Evolutionary conservation across 2,888 invertebrate genomes (phyloP).

Genomic region (Protophormia terraenovae): DNA sequence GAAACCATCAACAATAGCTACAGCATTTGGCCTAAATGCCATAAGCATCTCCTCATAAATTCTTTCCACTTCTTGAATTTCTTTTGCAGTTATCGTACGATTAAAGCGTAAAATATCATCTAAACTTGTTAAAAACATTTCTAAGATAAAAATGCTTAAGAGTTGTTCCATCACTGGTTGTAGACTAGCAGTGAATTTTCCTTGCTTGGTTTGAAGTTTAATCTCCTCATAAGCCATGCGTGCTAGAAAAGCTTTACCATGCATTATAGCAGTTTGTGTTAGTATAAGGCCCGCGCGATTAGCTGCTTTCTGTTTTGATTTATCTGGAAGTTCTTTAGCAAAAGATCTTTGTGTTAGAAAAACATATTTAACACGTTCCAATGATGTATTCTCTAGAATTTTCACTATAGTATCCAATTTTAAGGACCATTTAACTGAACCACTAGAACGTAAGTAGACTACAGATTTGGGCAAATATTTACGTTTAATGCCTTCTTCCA

Average conservation of each 20-base stretch:
- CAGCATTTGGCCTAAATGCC: conserved; percentile 91
- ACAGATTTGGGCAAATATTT: conserved; percentile 86
- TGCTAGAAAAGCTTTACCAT: conserved; percentile 74
- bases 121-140: conserved; percentile 73
- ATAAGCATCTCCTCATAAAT: conserved; percentile 87
- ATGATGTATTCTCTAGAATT: conserved; percentile 81
- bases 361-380: conserved; percentile 85
- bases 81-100: conserved; percentile 66
- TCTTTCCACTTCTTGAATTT: conserved; percentile 83
- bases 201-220: conserved; percentile 32
- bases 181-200: conserved; percentile 9
- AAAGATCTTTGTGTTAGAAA: conserved; percentile 83
- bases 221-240: conserved; percentile 70
- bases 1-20: conserved; percentile 95
- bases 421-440: conserved; percentile 69
- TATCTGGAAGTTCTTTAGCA: conserved; percentile 82
- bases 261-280: conserved; percentile 87
- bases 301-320: conserved; percentile 95
- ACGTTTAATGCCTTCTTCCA: conserved; percentile 85
- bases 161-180: conserved; percentile 66
- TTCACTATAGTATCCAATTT: conserved; percentile 76
- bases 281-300: conserved; percentile 92
- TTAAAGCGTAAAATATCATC: conserved; percentile 73
- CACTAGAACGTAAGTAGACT: conserved; percentile 83
- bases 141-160: conserved; percentile 73